phyloP scores from a whole-genome alignment of 2,888 invertebrate species.

The Cyrtodaria siliqua region DNA sequence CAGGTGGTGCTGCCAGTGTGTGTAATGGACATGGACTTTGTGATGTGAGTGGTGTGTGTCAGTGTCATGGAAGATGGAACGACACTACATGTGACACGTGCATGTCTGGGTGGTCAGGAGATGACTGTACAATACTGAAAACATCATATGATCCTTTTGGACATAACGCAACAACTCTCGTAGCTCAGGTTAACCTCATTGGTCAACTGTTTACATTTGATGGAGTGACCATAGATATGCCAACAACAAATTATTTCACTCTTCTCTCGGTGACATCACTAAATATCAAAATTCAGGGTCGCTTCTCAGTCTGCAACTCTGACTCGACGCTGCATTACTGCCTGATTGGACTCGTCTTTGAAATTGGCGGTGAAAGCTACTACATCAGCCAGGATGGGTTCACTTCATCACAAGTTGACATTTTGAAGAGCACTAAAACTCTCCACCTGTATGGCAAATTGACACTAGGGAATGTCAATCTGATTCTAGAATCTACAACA shows the following conservation, averaged over 20 bases:
- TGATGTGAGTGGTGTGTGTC: conserved; percentile 65
- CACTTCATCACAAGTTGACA: conserved; percentile 7
- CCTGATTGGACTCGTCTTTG: conserved; percentile 45
- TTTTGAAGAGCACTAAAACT: conserved; percentile 21
- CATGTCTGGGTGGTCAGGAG: conserved; percentile 67
- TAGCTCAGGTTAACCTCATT: conserved; percentile 67
- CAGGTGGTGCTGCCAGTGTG: conserved; percentile 66
- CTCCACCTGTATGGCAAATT: conserved; percentile 46
- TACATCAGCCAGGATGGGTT: conserved; percentile 53
- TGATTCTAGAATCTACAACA: conserved; percentile 55
- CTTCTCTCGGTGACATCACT: conserved; percentile 45
- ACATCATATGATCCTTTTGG: conserved; percentile 38
- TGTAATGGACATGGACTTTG: conserved; percentile 71
- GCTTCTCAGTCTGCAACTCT: conserved; percentile 50
- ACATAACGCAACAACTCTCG: conserved; percentile 38
- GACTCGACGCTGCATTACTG: conserved; percentile 38
- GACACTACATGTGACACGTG: conserved; percentile 67
- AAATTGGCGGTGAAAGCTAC: conserved; percentile 40
- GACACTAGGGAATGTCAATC: conserved; percentile 37
- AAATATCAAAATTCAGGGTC: conserved; percentile 32
- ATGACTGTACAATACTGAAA: conserved; percentile 67
- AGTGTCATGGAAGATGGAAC: conserved; percentile 68
- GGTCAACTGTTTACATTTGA: conserved; percentile 72
- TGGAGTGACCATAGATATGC: conserved; percentile 67
- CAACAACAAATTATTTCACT: conserved; percentile 45